Percentiles rank a stretch among this genome's conserved stretches.
Conservation (phyloP, 2,113 vertebrate species). For the Psettodes erumei region DNA sequence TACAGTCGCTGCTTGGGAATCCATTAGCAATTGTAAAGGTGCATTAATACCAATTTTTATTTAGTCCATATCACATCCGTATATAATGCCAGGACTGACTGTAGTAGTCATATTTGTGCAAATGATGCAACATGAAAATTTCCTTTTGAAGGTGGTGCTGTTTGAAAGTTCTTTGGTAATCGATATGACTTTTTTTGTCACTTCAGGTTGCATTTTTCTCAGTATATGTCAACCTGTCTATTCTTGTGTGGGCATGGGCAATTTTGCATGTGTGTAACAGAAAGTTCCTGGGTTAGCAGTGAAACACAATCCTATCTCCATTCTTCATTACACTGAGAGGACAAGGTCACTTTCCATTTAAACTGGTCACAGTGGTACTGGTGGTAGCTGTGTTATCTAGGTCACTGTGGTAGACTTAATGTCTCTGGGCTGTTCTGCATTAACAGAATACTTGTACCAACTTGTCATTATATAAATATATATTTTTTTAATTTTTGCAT, state of each 20-base stretch:
- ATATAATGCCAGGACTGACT: too few species aligned
- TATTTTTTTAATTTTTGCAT: too few species aligned
- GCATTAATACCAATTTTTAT: too few species aligned
- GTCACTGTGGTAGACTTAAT: conserved; percentile 16
- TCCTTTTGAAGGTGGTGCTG: neutral
- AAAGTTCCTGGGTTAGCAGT: neutral
- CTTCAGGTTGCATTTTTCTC: neutral
- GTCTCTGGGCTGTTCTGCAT: neutral
- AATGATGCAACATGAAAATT: too few species aligned
- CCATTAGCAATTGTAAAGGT: too few species aligned
- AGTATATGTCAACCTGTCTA: neutral
- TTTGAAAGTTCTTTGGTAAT: neutral
- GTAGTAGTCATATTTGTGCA: too few species aligned
- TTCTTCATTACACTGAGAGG: neutral
- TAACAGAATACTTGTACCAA: neutral
- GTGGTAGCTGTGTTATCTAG: conserved; percentile 13
- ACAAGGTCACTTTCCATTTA: conserved; percentile 36
- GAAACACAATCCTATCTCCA: conserved; percentile 15
- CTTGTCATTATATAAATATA: neutral
- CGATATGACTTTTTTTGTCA: neutral
- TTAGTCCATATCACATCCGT: too few species aligned
- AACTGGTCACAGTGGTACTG: conserved; percentile 1
- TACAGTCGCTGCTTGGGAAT: too few species aligned
- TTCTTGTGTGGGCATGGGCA: neutral
- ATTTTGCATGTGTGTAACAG: neutral